phyloP scores from a whole-genome alignment of 1,140 invertebrate genomes.

The Drosophila arawakana region DNA sequence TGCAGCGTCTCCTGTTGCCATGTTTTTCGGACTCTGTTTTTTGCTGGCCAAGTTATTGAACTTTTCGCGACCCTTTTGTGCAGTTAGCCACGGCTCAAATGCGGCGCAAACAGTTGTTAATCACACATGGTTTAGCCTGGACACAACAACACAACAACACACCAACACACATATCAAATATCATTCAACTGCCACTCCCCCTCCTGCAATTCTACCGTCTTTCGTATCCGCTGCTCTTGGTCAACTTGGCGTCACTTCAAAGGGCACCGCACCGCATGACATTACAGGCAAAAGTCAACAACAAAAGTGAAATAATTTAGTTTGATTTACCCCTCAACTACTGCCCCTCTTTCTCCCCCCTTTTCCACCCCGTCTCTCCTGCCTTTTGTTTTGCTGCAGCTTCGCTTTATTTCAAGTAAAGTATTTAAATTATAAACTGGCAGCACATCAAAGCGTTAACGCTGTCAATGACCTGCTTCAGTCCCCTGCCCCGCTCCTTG shows the following conservation, averaged over 20 bases:
- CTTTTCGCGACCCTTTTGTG: constrained; percentile 38
- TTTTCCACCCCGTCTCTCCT: constrained; percentile 1
- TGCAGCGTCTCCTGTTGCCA: constrained; percentile 11
- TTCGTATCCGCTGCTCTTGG: not conserved
- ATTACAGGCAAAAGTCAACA: constrained; percentile 56
- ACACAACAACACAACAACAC: constrained; percentile 1
- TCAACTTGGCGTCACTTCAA: constrained; percentile 55
- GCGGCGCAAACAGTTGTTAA: constrained; percentile 55
- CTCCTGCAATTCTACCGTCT: no score
- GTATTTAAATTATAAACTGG: constrained; percentile 81
- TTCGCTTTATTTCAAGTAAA: constrained; percentile 47
- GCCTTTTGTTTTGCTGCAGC: constrained; percentile 22
- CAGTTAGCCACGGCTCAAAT: constrained; percentile 22
- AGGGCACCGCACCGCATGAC: constrained; percentile 69
- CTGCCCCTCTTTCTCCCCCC: not conserved
- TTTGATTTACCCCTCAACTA: constrained; percentile 44
- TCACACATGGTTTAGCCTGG: constrained; percentile 68
- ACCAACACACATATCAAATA: constrained; percentile 68
- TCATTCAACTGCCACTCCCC: constrained; percentile 33
- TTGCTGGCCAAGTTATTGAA: constrained; percentile 59
- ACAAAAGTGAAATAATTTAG: constrained; percentile 57
- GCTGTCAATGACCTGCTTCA: constrained; percentile 45
- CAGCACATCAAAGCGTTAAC: constrained; percentile 49
- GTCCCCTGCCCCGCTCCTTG: not conserved
- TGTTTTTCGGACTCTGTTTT: constrained; percentile 26